phyloP scores from a whole-genome alignment of 2,888 invertebrate genomes.

The Octonoba sinensis region DNA sequence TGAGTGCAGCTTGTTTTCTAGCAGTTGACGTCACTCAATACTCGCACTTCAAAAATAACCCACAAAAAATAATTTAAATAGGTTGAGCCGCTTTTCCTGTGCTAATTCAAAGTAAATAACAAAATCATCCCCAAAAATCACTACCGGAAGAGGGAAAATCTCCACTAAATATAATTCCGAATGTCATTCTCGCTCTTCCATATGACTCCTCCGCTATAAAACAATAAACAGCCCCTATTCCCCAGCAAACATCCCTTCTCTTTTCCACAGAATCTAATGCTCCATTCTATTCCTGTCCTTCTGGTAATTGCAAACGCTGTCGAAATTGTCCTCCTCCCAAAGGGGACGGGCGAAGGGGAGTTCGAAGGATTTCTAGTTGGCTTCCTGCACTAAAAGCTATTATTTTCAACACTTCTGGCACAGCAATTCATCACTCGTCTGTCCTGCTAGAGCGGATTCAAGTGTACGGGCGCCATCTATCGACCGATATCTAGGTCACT shows the following conservation, averaged over 20 bases:
- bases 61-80: too few species aligned
- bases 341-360: constrained; percentile 1
- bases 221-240: not conserved
- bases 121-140: too few species aligned
- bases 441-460: not conserved
- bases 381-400: constrained; percentile 57
- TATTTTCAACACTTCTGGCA: constrained; percentile 53
- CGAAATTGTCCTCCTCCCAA: constrained; percentile 29
- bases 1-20: too few species aligned
- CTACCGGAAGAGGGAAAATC: too few species aligned
- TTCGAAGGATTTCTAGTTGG: constrained; percentile 47
- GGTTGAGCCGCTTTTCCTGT: too few species aligned
- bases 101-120: too few species aligned
- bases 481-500: not conserved
- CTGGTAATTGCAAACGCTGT: constrained; percentile 28
- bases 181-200: too few species aligned
- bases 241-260: not conserved
- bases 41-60: too few species aligned
- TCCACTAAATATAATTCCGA: too few species aligned
- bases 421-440: constrained; percentile 47
- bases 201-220: not conserved
- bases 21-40: too few species aligned
- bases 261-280: not conserved
- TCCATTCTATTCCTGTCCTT: constrained; percentile 15
- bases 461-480: constrained; percentile 44